Evolutionary conservation across 2,113 vertebrate species (phyloP).

Genomic region (Cyanoderma ruficeps): DNA sequence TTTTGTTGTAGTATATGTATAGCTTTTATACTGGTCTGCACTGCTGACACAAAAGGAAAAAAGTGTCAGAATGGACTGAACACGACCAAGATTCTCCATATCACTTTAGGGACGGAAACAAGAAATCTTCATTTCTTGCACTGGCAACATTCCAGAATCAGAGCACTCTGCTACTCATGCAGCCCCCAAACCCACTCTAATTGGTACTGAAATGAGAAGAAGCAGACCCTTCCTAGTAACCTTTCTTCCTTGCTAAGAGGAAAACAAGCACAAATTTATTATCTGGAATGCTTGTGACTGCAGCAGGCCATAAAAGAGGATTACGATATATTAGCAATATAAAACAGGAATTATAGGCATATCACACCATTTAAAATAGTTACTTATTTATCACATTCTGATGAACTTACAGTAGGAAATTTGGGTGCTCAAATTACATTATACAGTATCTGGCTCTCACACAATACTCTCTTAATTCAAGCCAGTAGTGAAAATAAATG

Average conservation of each 20-base stretch:
- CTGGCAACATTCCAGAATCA: background rate
- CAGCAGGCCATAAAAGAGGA: background rate
- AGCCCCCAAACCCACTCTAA: background rate
- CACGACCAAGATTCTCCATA: background rate
- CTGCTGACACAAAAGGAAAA: background rate
- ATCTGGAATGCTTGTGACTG: background rate
- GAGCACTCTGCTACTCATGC: background rate
- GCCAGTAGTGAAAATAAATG: background rate
- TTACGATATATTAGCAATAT: background rate
- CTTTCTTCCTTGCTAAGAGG: background rate
- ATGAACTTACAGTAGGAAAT: background rate
- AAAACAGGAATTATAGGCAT: background rate
- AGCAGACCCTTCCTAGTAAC: background rate
- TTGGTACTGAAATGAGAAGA: background rate
- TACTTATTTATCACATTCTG: background rate
- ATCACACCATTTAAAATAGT: background rate
- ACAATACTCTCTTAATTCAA: background rate
- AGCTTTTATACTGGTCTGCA: background rate
- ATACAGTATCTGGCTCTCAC: background rate
- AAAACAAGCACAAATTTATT: background rate
- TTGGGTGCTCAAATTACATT: background rate
- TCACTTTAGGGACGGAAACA: accelerated
- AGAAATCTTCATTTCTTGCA: background rate
- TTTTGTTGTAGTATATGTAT: background rate
- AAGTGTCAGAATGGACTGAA: background rate